These are phyloP conservation scores for Hedychridium roseum DNA, from an alignment of 2,888 invertebrate genomes.

Conservation along the genomic window DNA sequence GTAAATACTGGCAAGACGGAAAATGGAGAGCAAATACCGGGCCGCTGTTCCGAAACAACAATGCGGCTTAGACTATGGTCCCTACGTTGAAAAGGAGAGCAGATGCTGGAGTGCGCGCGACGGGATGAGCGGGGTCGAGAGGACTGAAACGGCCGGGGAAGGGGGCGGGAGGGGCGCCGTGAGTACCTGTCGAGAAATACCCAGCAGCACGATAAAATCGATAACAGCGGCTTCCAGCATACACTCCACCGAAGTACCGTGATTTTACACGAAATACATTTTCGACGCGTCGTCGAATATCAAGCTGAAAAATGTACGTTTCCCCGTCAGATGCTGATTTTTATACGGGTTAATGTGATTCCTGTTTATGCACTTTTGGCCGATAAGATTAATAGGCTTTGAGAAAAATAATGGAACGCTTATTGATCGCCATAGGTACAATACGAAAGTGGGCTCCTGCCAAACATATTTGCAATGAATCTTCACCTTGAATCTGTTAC, in stretches of 20 bases:
- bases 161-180: conserved; percentile 12
- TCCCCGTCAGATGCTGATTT: too few relatives aligned
- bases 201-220: conserved; percentile 30
- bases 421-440: too few relatives aligned
- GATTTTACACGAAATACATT: conserved; percentile 25
- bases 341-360: too few relatives aligned
- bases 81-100: conserved; percentile 29
- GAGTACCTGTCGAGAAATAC: conserved; percentile 36
- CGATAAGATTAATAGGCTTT: too few relatives aligned
- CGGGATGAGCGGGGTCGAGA: conserved; percentile 1
- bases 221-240: conserved; percentile 29
- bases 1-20: conserved; percentile 41
- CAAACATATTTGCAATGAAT: too few relatives aligned
- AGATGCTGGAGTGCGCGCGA: conserved; percentile 20
- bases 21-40: conserved; percentile 43
- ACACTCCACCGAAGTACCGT: conserved; percentile 20
- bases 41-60: conserved; percentile 41
- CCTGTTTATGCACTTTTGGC: too few relatives aligned
- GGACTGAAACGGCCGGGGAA: not conserved
- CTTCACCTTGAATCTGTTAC: too few relatives aligned
- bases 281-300: too few relatives aligned
- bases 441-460: too few relatives aligned
- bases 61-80: conserved; percentile 34
- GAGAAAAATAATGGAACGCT: too few relatives aligned
- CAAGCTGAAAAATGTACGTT: too few relatives aligned